Evolutionary conservation across 2,113 vertebrate genomes (phyloP).

Genomic region (Falco punctatus): DNA sequence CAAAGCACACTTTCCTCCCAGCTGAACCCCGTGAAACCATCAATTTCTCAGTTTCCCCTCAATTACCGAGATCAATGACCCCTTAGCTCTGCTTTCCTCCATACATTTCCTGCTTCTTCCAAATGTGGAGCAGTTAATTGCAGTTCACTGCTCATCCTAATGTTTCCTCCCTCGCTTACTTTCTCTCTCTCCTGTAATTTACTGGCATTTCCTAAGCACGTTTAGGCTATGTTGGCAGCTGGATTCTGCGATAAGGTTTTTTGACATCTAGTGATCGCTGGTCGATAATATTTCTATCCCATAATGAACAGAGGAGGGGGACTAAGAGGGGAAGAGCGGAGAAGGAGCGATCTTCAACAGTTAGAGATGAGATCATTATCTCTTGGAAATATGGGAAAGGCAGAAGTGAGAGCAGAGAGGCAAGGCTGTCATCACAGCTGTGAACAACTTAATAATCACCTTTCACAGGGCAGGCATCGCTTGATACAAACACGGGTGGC

Average conservation of each 20-base stretch:
- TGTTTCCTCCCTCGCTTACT: constrained; percentile 25
- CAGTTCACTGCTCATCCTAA: constrained; percentile 52
- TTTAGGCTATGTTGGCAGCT: constrained; percentile 57
- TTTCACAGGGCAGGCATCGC: background rate
- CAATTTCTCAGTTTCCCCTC: constrained; percentile 51
- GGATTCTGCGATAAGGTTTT: constrained; percentile 42
- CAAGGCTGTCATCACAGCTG: background rate
- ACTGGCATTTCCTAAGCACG: constrained; percentile 45
- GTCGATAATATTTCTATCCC: constrained; percentile 59
- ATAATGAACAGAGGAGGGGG: constrained; percentile 32
- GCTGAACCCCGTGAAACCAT: constrained; percentile 33
- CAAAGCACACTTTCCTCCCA: background rate
- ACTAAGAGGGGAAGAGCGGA: background rate
- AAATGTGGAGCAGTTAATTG: constrained; percentile 46
- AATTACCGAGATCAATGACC: constrained; percentile 51
- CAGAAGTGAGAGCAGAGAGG: constrained; percentile 16
- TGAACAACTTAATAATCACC: constrained; percentile 7
- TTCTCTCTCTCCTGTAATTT: constrained; percentile 44
- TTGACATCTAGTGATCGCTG: constrained; percentile 51
- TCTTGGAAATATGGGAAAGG: constrained; percentile 28
- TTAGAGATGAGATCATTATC: constrained; percentile 65
- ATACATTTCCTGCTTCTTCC: constrained; percentile 53
- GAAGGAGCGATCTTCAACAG: constrained; percentile 18
- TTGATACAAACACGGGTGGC: background rate
- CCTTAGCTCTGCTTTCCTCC: constrained; percentile 29